Base-by-base conservation (phyloP, 1,140 invertebrate species). In the Papilio helenus region DNA sequence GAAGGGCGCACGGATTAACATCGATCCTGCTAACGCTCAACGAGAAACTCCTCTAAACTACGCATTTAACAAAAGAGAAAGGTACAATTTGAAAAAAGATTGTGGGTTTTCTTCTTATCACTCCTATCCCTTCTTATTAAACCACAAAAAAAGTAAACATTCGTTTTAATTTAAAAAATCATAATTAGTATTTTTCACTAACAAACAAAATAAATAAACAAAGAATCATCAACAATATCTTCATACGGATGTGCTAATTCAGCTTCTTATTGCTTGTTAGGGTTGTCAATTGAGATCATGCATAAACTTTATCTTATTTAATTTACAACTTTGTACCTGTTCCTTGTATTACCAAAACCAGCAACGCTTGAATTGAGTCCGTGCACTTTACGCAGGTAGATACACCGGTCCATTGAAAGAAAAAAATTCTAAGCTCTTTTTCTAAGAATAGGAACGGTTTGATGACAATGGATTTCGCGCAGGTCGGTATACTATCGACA, bases 1-100 rank as follows among this genome's bases (percentile, higher is more conserved):
- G 84, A 88, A 91, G 91, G 90, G 90, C 88, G 88, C 83, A 79
- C 74, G 84, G 80, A 86, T 87, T 82, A 83, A 83, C 72, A 86
- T 86, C 79, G 79, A 82, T 82, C 73, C 72, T 81, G 77, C 76
- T 14, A 74, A 74, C 20, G 72, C n/a, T 26, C 73, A 14, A 42
- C 76, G 34, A 61, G 76, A 68, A 68, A 26, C 58, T 12, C 12
- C 61, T 68, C 61, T 16, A 29, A 29, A 26, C 23, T 29, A 23
- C 10, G 20, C 58, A 12, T 68, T 29, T 26, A 34, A 29, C 61
- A 68, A 68, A 16, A 68, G 26, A 34, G 26, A 68, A 29, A 68
- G 26, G 61, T 29, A 34, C 61, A 29, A 26, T 68, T 34, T 68
- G 61, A 16, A 29, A 68, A 29, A 68, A 68, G 0, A 68, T 68